These are phyloP conservation scores for Cancer borealis DNA, from an alignment of 2,888 invertebrate genomes.

Conservation along the genomic window DNA sequence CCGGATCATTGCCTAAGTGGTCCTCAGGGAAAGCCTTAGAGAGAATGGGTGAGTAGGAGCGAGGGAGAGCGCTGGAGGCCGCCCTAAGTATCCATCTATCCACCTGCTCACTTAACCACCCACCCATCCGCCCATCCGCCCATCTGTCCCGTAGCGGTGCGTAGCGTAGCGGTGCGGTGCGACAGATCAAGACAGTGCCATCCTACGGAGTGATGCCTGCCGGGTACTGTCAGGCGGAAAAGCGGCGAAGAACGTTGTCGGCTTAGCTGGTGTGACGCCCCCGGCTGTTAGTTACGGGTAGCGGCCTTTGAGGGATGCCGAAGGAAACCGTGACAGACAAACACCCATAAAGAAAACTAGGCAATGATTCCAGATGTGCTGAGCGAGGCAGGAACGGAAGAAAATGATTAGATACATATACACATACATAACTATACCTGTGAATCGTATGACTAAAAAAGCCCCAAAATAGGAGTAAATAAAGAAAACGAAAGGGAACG, in stretches of 20 bases:
- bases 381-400: no score
- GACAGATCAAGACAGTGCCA: not conserved
- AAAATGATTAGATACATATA: no score
- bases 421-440: no score
- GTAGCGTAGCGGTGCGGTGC: not conserved
- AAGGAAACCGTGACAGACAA: no score
- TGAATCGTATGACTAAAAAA: no score
- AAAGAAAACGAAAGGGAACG: not conserved
- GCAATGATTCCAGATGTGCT: no score
- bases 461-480: not conserved
- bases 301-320: no score
- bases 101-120: not conserved
- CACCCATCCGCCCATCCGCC: not conserved
- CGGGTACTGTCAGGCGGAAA: not conserved
- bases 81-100: constrained; percentile 6
- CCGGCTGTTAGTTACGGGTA: not conserved
- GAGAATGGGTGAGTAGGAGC: not conserved
- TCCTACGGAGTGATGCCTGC: not conserved
- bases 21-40: not conserved
- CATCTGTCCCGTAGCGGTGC: not conserved
- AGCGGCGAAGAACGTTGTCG: not conserved
- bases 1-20: constrained; percentile 29
- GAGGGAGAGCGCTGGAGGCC: not conserved
- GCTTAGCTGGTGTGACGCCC: not conserved
- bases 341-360: no score